Conservation (phyloP, 2,113 vertebrate genomes). For the Tricholaema leucomelas region DNA sequence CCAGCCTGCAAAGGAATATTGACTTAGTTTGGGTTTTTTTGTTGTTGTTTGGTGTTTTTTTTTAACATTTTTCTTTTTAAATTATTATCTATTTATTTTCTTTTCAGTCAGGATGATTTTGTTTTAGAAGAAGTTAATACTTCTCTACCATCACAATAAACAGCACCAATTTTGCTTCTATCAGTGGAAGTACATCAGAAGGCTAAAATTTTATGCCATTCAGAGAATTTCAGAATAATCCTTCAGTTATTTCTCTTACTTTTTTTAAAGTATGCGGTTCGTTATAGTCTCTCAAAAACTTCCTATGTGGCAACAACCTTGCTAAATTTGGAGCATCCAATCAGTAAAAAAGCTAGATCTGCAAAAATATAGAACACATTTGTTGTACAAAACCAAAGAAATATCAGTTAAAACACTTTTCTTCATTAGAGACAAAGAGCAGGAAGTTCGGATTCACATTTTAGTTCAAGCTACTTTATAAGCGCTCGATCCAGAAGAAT, state of each 20-base stretch:
- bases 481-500: slow-evolving; percentile 66
- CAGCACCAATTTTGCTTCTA: slow-evolving; percentile 76
- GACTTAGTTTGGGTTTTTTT: slow-evolving; percentile 60
- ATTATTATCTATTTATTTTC: slow-evolving; percentile 20
- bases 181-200: slow-evolving; percentile 77
- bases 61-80: slow-evolving; percentile 33
- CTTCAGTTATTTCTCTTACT: slow-evolving; percentile 41
- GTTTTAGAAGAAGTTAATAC: slow-evolving; percentile 85
- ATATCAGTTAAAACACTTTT: slow-evolving; percentile 65
- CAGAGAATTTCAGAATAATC: slow-evolving; percentile 73
- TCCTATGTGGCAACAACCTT: slow-evolving; percentile 68
- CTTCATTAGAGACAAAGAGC: slow-evolving; percentile 73
- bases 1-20: slow-evolving; percentile 83
- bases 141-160: slow-evolving; percentile 66
- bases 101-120: slow-evolving; percentile 82
- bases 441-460: slow-evolving; percentile 71
- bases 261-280: neutral
- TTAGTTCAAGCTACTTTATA: slow-evolving; percentile 70
- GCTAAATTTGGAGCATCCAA: slow-evolving; percentile 76
- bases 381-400: slow-evolving; percentile 80
- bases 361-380: slow-evolving; percentile 80
- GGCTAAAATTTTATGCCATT: slow-evolving; percentile 69
- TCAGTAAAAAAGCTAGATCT: slow-evolving; percentile 81
- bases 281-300: slow-evolving; percentile 66
- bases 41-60: neutral